phyloP scores from a whole-genome alignment of 2,113 vertebrate genomes.

The Clarias batrachus region DNA sequence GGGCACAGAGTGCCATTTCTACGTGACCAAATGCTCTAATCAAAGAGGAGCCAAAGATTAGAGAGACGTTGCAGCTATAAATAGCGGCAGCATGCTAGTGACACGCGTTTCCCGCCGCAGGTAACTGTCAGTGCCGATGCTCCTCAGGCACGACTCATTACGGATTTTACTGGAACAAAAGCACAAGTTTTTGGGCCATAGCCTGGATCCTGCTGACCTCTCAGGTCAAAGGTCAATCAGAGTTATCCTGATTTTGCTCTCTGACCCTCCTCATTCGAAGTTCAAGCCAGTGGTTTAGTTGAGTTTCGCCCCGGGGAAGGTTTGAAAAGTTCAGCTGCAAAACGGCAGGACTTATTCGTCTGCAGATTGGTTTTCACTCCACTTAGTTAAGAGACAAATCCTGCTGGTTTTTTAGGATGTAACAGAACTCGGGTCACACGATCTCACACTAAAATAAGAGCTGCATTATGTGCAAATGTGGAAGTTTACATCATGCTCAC shows the following conservation, averaged over 20 bases:
- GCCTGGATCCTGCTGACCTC: not conserved
- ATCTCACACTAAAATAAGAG: not conserved
- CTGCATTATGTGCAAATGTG: not conserved
- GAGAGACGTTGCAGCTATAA: conserved; percentile 53
- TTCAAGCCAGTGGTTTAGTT: conserved; percentile 52
- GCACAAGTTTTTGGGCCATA: conserved; percentile 51
- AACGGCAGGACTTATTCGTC: not conserved
- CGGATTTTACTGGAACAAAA: conserved; percentile 57
- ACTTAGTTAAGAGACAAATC: not conserved
- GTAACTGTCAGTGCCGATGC: conserved; percentile 58
- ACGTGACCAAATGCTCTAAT: conserved; percentile 32
- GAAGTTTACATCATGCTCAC: not conserved
- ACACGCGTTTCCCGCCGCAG: conserved; percentile 58
- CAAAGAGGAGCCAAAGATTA: conserved; percentile 49
- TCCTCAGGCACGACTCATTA: conserved; percentile 60
- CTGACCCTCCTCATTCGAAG: conserved; percentile 44
- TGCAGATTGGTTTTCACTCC: not conserved
- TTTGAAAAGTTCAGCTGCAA: conserved; percentile 22
- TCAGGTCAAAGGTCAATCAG: conserved; percentile 9
- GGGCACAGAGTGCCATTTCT: not conserved
- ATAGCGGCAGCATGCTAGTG: conserved; percentile 40
- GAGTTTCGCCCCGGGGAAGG: conserved; percentile 17
- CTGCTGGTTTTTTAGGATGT: not conserved
- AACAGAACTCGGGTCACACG: not conserved
- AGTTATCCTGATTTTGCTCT: conserved; percentile 1